Base-by-base conservation (phyloP, 2,888 invertebrate genomes). In the Sinhomidia bicolor region DNA sequence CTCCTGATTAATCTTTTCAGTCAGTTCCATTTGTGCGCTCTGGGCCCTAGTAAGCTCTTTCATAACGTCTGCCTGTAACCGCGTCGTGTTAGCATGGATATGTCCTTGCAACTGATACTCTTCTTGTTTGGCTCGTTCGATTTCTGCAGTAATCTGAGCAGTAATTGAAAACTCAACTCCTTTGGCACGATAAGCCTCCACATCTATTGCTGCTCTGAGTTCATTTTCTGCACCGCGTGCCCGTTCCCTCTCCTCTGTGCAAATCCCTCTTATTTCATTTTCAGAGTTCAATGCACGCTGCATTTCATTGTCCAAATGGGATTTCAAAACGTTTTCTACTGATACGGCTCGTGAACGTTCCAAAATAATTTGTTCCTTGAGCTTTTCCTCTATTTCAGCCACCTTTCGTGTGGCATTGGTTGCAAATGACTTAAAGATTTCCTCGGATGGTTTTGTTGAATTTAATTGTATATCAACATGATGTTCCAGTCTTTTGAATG, bases 121-220 rank as follows among this genome's bases (percentile, higher is more conserved):
- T 20, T 68, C 85, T 20, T 71, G 36, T 36, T 85, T 88, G 26
- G 88, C 65, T 7, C 85, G 80, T 23, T 90, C 88, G 0, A 44
- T 41, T 68, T 90, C 88, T 3, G 60, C 20, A 1, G 82, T 68
- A 12, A 90, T 57, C 20, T 81, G 88, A 4, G 51, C 68, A 4
- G 88, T 81, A 54, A 90, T 60, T 1, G 88, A 88, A 51, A 68
- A 32, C 68, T 90, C 90, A 3, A 85, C 85, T 0, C 90, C 85
- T 57, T 88, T 88, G 14, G 90, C 88, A 9, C 90, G 54, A 10
- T 80, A 68, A 9, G 71, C 44, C 44, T 90, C 90, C 1, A 85
- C 78, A 29, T 89, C 84, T 17, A 88, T 76, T 12, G 84, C 85
- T 9, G 65, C 60, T 36, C 76, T 80, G 0, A 90, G 29, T 17